Evolutionary conservation across 2,888 invertebrate genomes (phyloP).

Genomic region (Molorchus minor): DNA sequence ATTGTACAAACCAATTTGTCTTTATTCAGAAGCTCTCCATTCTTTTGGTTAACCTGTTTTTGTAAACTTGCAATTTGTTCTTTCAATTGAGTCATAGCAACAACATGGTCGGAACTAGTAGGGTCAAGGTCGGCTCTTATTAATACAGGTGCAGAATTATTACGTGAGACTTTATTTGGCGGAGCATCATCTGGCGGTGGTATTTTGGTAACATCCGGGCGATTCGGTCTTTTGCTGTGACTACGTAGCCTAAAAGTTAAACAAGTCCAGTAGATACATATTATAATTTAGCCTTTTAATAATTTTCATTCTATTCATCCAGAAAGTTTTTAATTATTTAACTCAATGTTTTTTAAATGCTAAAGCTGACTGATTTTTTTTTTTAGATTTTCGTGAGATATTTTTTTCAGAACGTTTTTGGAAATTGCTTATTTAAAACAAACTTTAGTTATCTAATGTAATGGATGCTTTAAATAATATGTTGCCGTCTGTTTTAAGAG

Average conservation of each 20-base stretch:
- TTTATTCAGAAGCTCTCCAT: constrained; percentile 85
- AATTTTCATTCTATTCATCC: too few relatives aligned
- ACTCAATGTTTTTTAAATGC: too few relatives aligned
- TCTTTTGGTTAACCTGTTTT: constrained; percentile 86
- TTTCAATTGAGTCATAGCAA: constrained; percentile 93
- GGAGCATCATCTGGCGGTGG: constrained; percentile 63
- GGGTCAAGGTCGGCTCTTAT: constrained; percentile 74
- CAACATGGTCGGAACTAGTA: constrained; percentile 90
- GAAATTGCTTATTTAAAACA: too few relatives aligned
- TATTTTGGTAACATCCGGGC: constrained; percentile 71
- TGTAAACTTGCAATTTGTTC: constrained; percentile 93
- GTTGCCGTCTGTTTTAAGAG: too few relatives aligned
- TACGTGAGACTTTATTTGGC: constrained; percentile 63
- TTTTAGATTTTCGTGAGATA: too few relatives aligned
- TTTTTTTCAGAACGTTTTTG: too few relatives aligned
- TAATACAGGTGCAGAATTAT: constrained; percentile 58
- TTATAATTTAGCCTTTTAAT: too few relatives aligned
- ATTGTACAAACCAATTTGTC: constrained; percentile 80
- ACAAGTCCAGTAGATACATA: too few relatives aligned
- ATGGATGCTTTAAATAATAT: too few relatives aligned
- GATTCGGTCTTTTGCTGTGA: constrained; percentile 77
- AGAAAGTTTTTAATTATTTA: too few relatives aligned
- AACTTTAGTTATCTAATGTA: too few relatives aligned
- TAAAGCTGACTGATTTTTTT: too few relatives aligned
- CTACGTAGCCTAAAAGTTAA: constrained; percentile 67